Evolutionary conservation across 2,797 vertebrate species (phyloP).

Genomic region (Rhinatrema bivittatum): DNA sequence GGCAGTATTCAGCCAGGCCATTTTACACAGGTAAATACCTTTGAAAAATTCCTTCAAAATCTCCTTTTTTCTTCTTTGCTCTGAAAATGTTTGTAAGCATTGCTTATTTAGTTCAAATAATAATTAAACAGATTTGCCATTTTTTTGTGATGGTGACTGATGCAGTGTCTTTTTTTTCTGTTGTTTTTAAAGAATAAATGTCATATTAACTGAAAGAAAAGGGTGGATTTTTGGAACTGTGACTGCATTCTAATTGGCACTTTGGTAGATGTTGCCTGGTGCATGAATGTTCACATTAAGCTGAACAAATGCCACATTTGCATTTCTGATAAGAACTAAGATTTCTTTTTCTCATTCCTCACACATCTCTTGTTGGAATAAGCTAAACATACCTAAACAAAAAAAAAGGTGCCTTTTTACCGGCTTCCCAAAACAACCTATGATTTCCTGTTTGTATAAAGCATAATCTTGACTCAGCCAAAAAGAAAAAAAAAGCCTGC

Average conservation of each 20-base stretch:
- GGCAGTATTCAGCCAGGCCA: too few species aligned
- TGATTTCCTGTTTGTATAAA: slow-evolving; percentile 15
- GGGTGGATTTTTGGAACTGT: slow-evolving; percentile 40
- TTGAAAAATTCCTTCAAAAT: too few species aligned
- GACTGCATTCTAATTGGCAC: slow-evolving; percentile 53
- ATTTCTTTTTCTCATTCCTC: slow-evolving; percentile 43
- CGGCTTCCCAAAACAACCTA: slow-evolving; percentile 25
- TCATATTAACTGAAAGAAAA: slow-evolving; percentile 51
- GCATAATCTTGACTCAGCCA: slow-evolving; percentile 35
- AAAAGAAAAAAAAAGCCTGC: slow-evolving; percentile 24
- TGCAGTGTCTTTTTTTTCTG: slow-evolving; percentile 24
- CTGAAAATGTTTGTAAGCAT: slow-evolving; percentile 30
- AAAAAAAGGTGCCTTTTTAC: slow-evolving; percentile 42
- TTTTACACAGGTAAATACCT: too few species aligned
- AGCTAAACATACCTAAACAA: slow-evolving; percentile 40
- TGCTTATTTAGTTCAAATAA: slow-evolving; percentile 45
- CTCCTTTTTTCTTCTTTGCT: slow-evolving; percentile 37
- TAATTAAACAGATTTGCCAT: slow-evolving; percentile 29
- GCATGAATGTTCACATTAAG: slow-evolving; percentile 48
- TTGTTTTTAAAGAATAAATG: slow-evolving; percentile 38
- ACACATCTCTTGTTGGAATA: slow-evolving; percentile 33
- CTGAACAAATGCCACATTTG: slow-evolving; percentile 69
- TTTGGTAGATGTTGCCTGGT: slow-evolving; percentile 48
- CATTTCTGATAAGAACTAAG: slow-evolving; percentile 56
- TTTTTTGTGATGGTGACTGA: slow-evolving; percentile 39